Percentiles rank a stretch among this genome's conserved stretches.
Evolutionary conservation across 2,113 vertebrate species (phyloP).

Genomic region (Lutjanus erythropterus): DNA sequence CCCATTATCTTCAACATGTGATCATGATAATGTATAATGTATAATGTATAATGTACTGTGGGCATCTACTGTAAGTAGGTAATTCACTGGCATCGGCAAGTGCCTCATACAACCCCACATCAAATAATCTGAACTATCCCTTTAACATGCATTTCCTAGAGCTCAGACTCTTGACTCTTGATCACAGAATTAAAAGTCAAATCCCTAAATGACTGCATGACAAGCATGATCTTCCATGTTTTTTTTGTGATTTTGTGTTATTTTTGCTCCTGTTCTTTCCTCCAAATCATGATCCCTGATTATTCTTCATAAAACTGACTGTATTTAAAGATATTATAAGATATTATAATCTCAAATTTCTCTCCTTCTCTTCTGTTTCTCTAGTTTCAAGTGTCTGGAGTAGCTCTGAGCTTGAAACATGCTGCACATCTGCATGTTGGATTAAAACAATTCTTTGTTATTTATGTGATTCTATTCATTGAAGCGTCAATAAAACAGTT

Average conservation of each 20-base stretch:
- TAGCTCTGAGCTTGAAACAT: background rate
- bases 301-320: constrained; percentile 14
- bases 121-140: too few species aligned
- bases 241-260: background rate
- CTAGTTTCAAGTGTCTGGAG: background rate
- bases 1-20: too few species aligned
- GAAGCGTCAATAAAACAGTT: constrained; percentile 12
- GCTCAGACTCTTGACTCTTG: background rate
- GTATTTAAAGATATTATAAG: too few species aligned
- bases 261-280: background rate
- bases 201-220: background rate
- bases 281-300: background rate
- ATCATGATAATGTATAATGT: too few species aligned
- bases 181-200: background rate
- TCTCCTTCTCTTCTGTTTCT: background rate
- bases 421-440: constrained; percentile 16
- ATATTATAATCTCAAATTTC: too few species aligned
- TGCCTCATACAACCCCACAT: too few species aligned
- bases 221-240: background rate
- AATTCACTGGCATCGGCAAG: too few species aligned
- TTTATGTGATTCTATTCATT: constrained; percentile 15
- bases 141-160: background rate
- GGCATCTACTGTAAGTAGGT: too few species aligned
- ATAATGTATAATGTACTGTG: too few species aligned
- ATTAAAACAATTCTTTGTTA: constrained; percentile 2